These are phyloP conservation scores for Elmis aenea DNA, from an alignment of 2,888 invertebrate genomes.

Conservation along the genomic window DNA sequence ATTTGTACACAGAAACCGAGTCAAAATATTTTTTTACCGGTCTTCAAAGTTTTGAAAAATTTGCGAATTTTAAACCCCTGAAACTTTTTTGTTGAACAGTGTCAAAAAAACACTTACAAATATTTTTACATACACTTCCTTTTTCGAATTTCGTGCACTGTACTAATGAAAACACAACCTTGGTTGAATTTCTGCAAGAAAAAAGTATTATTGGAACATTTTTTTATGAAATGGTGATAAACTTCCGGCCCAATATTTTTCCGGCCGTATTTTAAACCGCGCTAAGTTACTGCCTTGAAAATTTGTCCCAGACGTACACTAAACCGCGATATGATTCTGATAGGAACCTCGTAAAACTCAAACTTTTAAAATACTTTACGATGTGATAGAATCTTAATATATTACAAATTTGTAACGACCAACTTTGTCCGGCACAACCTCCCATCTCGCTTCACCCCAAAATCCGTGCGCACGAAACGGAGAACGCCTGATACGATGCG, in stretches of 20 bases:
- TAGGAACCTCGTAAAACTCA: slow-evolving; percentile 23
- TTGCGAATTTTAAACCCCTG: too few species aligned
- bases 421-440: background rate
- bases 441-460: too few species aligned
- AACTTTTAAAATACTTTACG: slow-evolving; percentile 28
- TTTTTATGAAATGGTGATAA: background rate
- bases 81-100: too few species aligned
- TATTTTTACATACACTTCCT: too few species aligned
- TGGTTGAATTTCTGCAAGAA: background rate
- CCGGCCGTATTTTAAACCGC: too few species aligned
- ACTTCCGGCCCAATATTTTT: slow-evolving; percentile 1
- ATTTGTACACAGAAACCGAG: too few species aligned
- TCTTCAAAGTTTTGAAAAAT: too few species aligned
- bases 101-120: too few species aligned
- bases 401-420: slow-evolving; percentile 5
- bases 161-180: slow-evolving; percentile 1
- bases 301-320: slow-evolving; percentile 23
- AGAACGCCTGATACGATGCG: too few species aligned
- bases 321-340: slow-evolving; percentile 16
- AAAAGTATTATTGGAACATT: background rate
- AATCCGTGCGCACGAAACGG: too few species aligned
- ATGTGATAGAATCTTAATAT: slow-evolving; percentile 24
- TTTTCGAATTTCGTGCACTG: too few species aligned
- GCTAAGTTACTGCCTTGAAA: slow-evolving; percentile 9
- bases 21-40: too few species aligned